A percentile compares a stretch with the other conserved stretches of the same genome.
These are phyloP conservation scores for Sarcophaga variegata DNA, from an alignment of 2,888 invertebrate species.

Conservation along the genomic window DNA sequence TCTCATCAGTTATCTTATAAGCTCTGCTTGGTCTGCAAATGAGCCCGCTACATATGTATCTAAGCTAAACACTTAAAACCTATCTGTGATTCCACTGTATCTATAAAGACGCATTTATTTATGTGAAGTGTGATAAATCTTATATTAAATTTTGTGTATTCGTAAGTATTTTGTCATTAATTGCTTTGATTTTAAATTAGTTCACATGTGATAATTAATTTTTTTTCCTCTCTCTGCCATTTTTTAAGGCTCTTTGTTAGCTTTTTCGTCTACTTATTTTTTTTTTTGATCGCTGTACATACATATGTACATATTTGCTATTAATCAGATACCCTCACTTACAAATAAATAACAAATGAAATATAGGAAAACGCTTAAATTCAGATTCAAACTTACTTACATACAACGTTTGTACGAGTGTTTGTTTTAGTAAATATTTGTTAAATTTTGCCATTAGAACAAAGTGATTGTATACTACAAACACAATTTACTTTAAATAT, in stretches of 20 bases:
- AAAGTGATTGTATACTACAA: constrained; percentile 1
- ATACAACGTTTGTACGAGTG: too few relatives aligned
- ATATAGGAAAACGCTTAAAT: not conserved
- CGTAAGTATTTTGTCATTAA: constrained; percentile 57
- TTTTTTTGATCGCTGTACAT: too few relatives aligned
- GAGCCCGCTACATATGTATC: too few relatives aligned
- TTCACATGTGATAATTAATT: constrained; percentile 69
- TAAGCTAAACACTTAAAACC: not conserved
- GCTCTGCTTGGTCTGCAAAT: too few relatives aligned
- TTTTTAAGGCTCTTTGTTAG: constrained; percentile 32
- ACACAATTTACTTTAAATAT: constrained; percentile 26
- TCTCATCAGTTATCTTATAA: too few relatives aligned
- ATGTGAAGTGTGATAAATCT: constrained; percentile 20
- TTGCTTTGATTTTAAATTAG: constrained; percentile 73
- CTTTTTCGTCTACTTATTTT: constrained; percentile 1
- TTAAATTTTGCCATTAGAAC: constrained; percentile 29
- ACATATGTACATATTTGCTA: not conserved
- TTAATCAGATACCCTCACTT: constrained; percentile 19
- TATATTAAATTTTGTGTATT: constrained; percentile 20
- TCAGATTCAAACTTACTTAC: too few relatives aligned
- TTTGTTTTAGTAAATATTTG: constrained; percentile 12
- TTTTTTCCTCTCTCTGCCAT: constrained; percentile 29
- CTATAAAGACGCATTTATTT: not conserved
- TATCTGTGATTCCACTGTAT: not conserved
- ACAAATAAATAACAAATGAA: constrained; percentile 8